Evolutionary conservation across 1,140 invertebrate genomes (phyloP).

Genomic region (Drosophila quadrilineata): DNA sequence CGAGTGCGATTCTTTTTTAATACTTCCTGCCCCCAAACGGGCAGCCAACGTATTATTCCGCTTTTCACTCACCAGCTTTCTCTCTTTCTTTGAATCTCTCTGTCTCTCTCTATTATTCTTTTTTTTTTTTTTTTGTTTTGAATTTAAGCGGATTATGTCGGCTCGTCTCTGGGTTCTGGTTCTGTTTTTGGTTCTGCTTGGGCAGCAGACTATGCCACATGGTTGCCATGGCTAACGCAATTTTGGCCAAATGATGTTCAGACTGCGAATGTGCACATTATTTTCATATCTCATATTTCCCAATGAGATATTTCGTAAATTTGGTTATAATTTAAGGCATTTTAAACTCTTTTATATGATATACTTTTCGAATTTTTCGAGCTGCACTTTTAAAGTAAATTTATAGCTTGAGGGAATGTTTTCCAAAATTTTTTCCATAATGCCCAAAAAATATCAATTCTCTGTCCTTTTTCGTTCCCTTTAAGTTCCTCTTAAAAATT

Average conservation of each 20-base stretch:
- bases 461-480: conserved; percentile 51
- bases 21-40: conserved; percentile 19
- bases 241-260: conserved; percentile 17
- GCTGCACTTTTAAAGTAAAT: too few species aligned
- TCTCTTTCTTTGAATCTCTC: too few species aligned
- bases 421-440: too few species aligned
- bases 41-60: too few species aligned
- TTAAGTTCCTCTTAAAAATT: conserved; percentile 41
- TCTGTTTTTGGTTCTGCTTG: conserved; percentile 10
- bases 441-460: not conserved
- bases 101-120: not conserved
- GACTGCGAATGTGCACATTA: conserved; percentile 16
- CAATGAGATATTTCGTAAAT: conserved; percentile 1
- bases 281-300: not conserved
- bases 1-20: conserved; percentile 71
- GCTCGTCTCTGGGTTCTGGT: not conserved
- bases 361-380: not conserved
- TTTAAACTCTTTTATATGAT: too few species aligned
- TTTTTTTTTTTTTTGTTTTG: conserved; percentile 24
- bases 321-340: too few species aligned
- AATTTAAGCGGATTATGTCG: conserved; percentile 66
- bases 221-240: conserved; percentile 42
- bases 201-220: conserved; percentile 20
- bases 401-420: too few species aligned
- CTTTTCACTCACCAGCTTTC: too few species aligned